Evolutionary conservation across 2,797 vertebrate species (phyloP), one percentile per base, ranked within the genome.

Genomic region (Capromys pilorides): DNA sequence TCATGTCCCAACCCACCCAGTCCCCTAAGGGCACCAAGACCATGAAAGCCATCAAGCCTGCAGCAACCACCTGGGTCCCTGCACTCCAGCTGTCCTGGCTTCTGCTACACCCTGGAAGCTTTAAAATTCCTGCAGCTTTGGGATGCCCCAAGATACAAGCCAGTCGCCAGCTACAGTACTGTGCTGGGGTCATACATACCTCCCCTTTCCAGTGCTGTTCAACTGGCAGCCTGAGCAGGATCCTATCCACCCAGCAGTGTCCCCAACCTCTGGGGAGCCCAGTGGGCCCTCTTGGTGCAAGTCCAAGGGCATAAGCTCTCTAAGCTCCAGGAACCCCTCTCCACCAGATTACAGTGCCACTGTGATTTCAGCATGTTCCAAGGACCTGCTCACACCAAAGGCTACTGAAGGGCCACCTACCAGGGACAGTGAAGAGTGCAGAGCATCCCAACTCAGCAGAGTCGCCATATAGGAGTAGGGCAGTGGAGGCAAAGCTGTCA

Each of bases 11-110:
- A 49, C 5, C 5, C 77, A 59, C 41, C 36, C 33, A 49, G 28
- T 62, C 45, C 57, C 54, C 18, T 33, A 39, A 64, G 61, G 10
- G 62, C 14, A 81, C 5, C 49, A 79, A 22, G 13, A 73, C 39
- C 22, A 61, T 5, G 33, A 31, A 81, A 41, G 36, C 67, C 18
- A 66, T 36, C n/a, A 36, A 69, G n/a, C 24, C 6, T 75, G 8
- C 4, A 10, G 3, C 6, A 2, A 39, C n/a, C 31, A 12, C n/a
- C 21, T 0, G 4, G 28, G 26, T 5, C 26, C 18, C 59, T 39
- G 61, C 4, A 36, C 8, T 6, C n/a, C 39, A 24, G 33, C 6
- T 31, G 36, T 14, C 39, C 80, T 49, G 33, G 39, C 79, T 54
- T 90, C 39, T 57, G 49, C 41, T 77, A 26, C 41, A n/a, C 45